Conservation (phyloP, 53 echinoderm and acorn worm genomes). For the Paracentrotus lividus region DNA sequence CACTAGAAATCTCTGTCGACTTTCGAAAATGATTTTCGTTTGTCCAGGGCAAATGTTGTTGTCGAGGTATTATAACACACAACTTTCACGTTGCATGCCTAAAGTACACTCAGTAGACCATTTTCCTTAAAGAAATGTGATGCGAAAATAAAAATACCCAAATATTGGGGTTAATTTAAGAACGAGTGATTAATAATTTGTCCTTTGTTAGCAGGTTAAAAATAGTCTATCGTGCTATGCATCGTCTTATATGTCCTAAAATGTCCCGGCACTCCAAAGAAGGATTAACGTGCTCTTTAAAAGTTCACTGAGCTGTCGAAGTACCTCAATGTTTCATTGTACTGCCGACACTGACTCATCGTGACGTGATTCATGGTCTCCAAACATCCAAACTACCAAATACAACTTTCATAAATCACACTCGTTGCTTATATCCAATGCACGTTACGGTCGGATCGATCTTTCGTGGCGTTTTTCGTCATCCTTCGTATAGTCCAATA, state of each 20-base stretch:
- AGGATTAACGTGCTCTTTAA: neutral
- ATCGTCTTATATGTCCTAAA: neutral
- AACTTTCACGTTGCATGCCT: neutral
- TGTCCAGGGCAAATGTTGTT: neutral
- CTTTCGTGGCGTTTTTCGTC: neutral
- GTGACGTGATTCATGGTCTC: neutral
- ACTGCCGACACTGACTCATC: no score
- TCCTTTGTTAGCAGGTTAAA: no score
- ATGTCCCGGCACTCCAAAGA: neutral
- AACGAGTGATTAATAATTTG: no score
- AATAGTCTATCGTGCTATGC: no score
- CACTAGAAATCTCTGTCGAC: neutral
- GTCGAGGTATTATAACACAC: neutral
- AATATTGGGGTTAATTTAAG: no score
- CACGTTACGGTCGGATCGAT: neutral
- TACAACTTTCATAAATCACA: neutral
- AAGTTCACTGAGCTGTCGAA: neutral
- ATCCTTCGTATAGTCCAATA: neutral
- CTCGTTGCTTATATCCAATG: neutral
- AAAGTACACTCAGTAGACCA: neutral
- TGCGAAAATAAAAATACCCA: neutral
- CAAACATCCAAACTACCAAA: neutral
- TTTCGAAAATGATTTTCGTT: neutral
- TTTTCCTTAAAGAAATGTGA: neutral
- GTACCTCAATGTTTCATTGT: neutral